phyloP scores from a whole-genome alignment of 2,888 invertebrate species.

The Drosophila atroscutellata region DNA sequence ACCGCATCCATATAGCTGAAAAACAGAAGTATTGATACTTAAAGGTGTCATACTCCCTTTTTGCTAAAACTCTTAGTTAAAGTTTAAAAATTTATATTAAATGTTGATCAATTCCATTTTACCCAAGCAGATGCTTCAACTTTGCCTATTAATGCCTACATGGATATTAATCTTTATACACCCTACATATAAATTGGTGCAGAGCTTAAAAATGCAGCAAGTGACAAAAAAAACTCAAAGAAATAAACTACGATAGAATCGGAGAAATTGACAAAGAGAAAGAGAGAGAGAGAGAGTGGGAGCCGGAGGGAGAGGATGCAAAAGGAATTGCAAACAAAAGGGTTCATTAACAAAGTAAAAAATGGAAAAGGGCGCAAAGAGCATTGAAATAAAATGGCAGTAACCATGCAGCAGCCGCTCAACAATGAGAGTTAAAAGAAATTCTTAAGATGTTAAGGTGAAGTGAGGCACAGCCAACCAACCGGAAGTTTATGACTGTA shows the following conservation, averaged over 20 bases:
- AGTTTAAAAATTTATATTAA: neutral
- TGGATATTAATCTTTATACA: neutral
- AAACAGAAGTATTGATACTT: neutral
- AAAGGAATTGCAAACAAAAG: conserved; percentile 71
- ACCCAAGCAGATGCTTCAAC: neutral
- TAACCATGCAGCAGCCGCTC: conserved; percentile 7
- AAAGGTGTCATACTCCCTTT: neutral
- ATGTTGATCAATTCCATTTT: neutral
- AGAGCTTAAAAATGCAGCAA: neutral
- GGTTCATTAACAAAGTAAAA: conserved; percentile 79
- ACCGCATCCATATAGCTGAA: neutral
- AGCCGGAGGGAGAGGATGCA: conserved; percentile 17
- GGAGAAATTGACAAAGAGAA: neutral
- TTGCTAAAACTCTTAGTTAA: neutral
- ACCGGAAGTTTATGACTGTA: conserved; percentile 71
- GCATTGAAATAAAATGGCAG: conserved; percentile 59
- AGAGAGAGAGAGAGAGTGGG: neutral
- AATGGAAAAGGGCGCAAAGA: conserved; percentile 64
- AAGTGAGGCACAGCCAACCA: conserved; percentile 48
- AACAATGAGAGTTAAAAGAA: conserved; percentile 24
- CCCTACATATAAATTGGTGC: conserved; percentile 14
- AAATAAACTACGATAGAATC: conserved; percentile 19
- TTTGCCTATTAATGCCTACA: too few relatives aligned
- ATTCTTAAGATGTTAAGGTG: conserved; percentile 25
- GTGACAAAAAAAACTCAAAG: conserved; percentile 6